Evolutionary conservation across 2,888 invertebrate species (phyloP), one percentile per base, ranked within the genome.

Genomic region (Torymus texanus): DNA sequence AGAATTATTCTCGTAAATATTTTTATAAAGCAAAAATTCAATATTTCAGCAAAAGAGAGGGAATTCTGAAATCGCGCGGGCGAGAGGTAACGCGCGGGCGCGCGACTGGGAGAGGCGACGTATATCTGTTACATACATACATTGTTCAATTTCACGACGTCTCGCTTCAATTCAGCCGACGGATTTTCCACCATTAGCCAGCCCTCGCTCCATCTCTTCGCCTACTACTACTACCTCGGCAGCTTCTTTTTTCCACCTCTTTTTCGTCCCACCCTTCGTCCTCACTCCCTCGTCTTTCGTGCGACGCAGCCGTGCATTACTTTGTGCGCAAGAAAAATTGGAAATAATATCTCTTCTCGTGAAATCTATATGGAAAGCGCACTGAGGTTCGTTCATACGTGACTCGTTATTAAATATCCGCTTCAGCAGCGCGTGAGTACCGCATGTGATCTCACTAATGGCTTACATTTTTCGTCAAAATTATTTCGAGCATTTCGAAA

Each of bases 61-160:
- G 67, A 80, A 73, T 65, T 51, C 56, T 21, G 72, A 53, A 73
- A 61, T 70, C 13, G 67, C 56, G 63, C 16, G 67, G 24, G 29
- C 14, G 59, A 21, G 24, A 78, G 71, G 51, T 67, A 72, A 68
- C 74, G 65, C 67, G 59, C 59, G 21, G 8, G 11, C 4, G 51
- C 16, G 55, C 65, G 24, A 50, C 12, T 14, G 62, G 41, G 21
- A 11, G 3, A 63, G 29, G 24, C 61, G 16, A 63, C 62, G 81
- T 84, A 84, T 85, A 87, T 85, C 86, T 86, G 85, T 87, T 87
- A 88, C 88, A 87, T 88, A 87, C 88, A 87, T 88, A 88, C 88
- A 87, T 88, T 89, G 88, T 88, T 89, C 88, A 88, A 88, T 88
- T 88, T 88, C 88, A 86, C 88, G 88, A 88, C 87, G 88, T 88